A percentile compares a stretch with the other conserved stretches of the same genome.
phyloP scores from a whole-genome alignment of 2,113 vertebrate species.

The Anhinga anhinga region DNA sequence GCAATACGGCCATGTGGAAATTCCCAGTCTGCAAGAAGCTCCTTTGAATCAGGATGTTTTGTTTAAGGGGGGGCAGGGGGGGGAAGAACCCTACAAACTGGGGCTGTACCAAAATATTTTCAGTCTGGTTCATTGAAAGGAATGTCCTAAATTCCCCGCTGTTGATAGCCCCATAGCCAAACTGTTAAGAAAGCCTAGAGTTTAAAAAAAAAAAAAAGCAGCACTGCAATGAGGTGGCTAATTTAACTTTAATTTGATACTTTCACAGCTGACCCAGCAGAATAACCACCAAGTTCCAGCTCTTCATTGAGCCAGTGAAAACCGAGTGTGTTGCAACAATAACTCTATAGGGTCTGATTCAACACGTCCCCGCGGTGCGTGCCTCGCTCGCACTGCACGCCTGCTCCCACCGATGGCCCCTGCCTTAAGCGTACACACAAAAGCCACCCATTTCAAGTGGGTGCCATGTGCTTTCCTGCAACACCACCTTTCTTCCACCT shows the following conservation, averaged over 20 bases:
- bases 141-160: conserved; percentile 30
- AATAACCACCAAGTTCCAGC: conserved; percentile 10
- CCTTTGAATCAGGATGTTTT: conserved; percentile 62
- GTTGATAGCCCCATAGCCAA: neutral
- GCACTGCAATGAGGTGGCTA: conserved; percentile 11
- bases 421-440: neutral
- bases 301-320: neutral
- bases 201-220: neutral
- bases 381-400: neutral
- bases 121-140: conserved; percentile 58
- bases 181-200: conserved; percentile 11
- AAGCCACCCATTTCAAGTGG: neutral
- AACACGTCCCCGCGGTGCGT: accelerated
- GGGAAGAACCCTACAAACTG: neutral
- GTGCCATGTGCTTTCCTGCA: neutral
- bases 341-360: neutral
- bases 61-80: neutral
- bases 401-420: neutral
- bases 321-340: neutral
- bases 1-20: conserved; percentile 62
- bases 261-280: conserved; percentile 56
- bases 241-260: conserved; percentile 38
- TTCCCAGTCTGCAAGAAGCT: conserved; percentile 59
- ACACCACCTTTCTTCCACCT: neutral
- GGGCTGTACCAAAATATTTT: conserved; percentile 57